Evolutionary conservation across 92 coral and sea anemone species (phyloP), one percentile per base, ranked within the genome.

Genomic region (Epizoanthus rinbou): DNA sequence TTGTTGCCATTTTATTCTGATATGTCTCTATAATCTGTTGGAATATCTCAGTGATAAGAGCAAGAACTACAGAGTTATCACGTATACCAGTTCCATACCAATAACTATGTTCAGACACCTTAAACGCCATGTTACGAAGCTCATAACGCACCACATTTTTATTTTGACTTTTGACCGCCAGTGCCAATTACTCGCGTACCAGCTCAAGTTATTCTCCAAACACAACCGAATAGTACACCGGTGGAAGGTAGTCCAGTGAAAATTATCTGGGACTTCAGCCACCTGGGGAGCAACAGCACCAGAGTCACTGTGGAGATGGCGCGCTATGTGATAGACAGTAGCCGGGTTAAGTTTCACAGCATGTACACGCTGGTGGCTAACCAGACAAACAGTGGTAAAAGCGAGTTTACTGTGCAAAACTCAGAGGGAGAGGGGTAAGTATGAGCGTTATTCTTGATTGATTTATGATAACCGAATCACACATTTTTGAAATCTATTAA

Each of bases 401-500:
- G 88, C 62, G 76, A 72, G 74, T 76, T 88, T 45, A 64, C 59
- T 22, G 87, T 88, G 10, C 64, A 74, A 13, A 16, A 41, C 43
- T 84, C 87, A 2, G 56, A 88, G 65, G 92, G 90, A 37, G 92
- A 88, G 28, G 92, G 86, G 86, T 85, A 75, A 73, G 67, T 68
- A 45, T 13, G 15, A 47, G 54, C 54, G 8, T 47, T 47, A 47
- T 47, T 47, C 54, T 0, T 43, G 50, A 4, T 28, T 28, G 31
- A 28, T 28, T 28, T 28, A 28, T 28, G 31, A 28, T 28, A 28
- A 28, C 3, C 45, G 45, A 8, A 43, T 43, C n/a, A 45, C 10
- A 45, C 10, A 8, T 10, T 45, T 45, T 45, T 45, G 9, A 47
- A 47, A 7, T 47, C 15, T 47, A 47, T 47, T 47, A 2, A 47